These are phyloP conservation scores for Tipula vernalis DNA, from an alignment of 2,888 invertebrate species.

Conservation along the genomic window DNA sequence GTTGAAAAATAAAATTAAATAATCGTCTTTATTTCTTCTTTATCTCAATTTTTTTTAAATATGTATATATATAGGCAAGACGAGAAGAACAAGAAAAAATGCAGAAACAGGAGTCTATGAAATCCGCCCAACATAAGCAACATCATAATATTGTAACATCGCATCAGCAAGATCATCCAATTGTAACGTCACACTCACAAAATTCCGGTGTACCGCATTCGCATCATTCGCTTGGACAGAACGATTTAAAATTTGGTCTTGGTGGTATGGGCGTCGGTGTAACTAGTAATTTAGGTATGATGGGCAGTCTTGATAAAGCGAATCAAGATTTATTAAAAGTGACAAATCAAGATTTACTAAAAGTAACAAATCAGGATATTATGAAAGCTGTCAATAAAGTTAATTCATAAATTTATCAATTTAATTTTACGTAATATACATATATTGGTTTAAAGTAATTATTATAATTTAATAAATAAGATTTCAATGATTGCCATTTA, in stretches of 20 bases:
- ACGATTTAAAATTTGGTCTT: constrained; percentile 35
- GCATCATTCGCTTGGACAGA: constrained; percentile 36
- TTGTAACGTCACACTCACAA: constrained; percentile 34
- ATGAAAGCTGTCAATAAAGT: constrained; percentile 37
- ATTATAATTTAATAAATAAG: background rate
- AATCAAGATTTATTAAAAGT: constrained; percentile 32
- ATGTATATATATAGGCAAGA: constrained; percentile 42
- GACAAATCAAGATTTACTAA: constrained; percentile 33
- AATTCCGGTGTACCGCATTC: constrained; percentile 26
- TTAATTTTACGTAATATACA: background rate
- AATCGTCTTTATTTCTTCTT: constrained; percentile 16
- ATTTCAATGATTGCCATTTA: constrained; percentile 8
- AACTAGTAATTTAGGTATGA: constrained; percentile 36
- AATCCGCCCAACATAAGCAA: constrained; percentile 63
- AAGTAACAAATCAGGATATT: constrained; percentile 31
- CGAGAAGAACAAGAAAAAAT: constrained; percentile 83
- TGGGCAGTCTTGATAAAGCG: constrained; percentile 36
- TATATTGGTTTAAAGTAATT: constrained; percentile 5
- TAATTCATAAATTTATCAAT: constrained; percentile 31
- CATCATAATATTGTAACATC: constrained; percentile 20
- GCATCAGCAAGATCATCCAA: constrained; percentile 25
- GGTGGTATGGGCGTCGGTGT: constrained; percentile 35
- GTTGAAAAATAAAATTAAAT: constrained; percentile 12
- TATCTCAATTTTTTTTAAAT: background rate
- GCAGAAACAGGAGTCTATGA: constrained; percentile 72